Percentiles rank a stretch among this genome's conserved stretches.
Evolutionary conservation across 2,797 vertebrate species (phyloP).

Genomic region (Clarias platycephalus): DNA sequence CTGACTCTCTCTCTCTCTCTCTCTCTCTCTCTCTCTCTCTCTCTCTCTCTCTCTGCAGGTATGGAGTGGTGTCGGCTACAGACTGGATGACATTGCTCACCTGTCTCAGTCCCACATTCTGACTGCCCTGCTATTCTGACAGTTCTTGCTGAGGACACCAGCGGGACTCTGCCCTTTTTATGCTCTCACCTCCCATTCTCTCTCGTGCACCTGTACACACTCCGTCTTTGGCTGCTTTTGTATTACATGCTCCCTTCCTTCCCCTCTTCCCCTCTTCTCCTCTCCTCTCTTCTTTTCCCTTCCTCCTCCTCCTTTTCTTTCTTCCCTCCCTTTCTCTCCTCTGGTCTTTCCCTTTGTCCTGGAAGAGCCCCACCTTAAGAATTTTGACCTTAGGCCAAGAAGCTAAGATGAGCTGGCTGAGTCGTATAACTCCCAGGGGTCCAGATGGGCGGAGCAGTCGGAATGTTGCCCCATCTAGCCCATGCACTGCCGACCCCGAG

Average conservation of each 20-base stretch:
- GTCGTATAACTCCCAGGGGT: constrained; percentile 86
- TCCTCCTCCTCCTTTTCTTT: not conserved
- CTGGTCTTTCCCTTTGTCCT: constrained; percentile 26
- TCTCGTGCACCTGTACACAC: constrained; percentile 22
- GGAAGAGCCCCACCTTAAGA: constrained; percentile 25
- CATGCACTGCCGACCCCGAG: constrained; percentile 89
- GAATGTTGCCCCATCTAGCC: constrained; percentile 74
- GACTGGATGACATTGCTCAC: constrained; percentile 77
- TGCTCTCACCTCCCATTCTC: constrained; percentile 19
- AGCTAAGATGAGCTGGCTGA: constrained; percentile 92
- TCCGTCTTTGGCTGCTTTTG: constrained; percentile 40
- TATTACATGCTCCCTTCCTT: constrained; percentile 21
- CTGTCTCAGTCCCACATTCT: constrained; percentile 43
- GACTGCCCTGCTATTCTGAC: constrained; percentile 44
- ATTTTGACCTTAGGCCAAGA: constrained; percentile 36
- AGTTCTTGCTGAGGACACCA: constrained; percentile 48
- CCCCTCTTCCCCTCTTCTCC: constrained; percentile 19
- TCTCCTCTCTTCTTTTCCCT: constrained; percentile 14
- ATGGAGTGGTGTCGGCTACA: constrained; percentile 78
- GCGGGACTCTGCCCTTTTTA: constrained; percentile 21
- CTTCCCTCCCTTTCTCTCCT: constrained; percentile 33
- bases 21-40: not conserved
- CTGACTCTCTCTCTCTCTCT: not conserved
- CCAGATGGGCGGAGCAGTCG: constrained; percentile 76
- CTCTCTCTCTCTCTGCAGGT: constrained; percentile 29